phyloP scores from a whole-genome alignment of 1,140 invertebrate genomes.

The Scaptomyza graminum region DNA sequence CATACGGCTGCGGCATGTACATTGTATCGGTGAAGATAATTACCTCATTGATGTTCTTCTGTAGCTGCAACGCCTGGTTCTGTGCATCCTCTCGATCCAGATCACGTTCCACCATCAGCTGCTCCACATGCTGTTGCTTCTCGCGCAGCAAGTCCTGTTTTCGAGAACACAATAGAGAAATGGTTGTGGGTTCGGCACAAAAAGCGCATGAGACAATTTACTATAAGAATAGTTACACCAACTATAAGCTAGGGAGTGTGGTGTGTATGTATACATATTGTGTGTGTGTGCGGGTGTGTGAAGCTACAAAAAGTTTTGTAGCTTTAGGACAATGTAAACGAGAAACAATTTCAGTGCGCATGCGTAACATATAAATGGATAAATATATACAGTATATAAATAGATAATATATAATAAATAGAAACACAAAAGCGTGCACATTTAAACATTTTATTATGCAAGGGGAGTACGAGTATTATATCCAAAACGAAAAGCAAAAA shows the following conservation, averaged over 20 bases:
- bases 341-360: slow-evolving; percentile 20
- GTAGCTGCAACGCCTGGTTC: slow-evolving; percentile 85
- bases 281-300: too few species aligned
- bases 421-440: slow-evolving; percentile 71
- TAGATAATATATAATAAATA: slow-evolving; percentile 25
- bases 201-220: slow-evolving; percentile 68
- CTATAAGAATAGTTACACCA: slow-evolving; percentile 5
- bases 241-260: slow-evolving; percentile 40
- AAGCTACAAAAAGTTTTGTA: slow-evolving; percentile 18
- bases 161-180: neutral
- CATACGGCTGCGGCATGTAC: slow-evolving; percentile 74
- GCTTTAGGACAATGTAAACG: slow-evolving; percentile 21
- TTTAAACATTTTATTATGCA: slow-evolving; percentile 57
- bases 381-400: slow-evolving; percentile 2
- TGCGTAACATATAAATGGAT: slow-evolving; percentile 13
- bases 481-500: slow-evolving; percentile 24
- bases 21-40: slow-evolving; percentile 82
- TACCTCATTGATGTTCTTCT: slow-evolving; percentile 83
- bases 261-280: slow-evolving; percentile 11
- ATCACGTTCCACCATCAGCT: slow-evolving; percentile 94
- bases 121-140: slow-evolving; percentile 96
- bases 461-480: slow-evolving; percentile 7
- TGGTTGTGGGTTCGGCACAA: slow-evolving; percentile 26
- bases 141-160: slow-evolving; percentile 93
- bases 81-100: slow-evolving; percentile 92